These are phyloP conservation scores for Avahi laniger DNA, from an alignment of 2,797 vertebrate species.

Conservation along the genomic window DNA sequence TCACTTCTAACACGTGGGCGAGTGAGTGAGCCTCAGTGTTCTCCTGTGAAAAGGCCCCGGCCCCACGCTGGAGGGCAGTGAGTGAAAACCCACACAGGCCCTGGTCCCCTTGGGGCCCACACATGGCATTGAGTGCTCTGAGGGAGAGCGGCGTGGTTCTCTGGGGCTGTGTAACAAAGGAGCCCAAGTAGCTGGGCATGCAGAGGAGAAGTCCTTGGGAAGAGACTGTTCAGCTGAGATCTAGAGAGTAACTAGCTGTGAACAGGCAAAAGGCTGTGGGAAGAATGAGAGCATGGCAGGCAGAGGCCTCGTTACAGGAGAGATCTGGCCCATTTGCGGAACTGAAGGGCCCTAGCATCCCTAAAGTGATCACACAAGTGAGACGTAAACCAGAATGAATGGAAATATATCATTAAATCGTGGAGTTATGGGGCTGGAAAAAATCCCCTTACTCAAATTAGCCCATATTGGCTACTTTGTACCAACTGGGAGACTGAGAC, in stretches of 20 bases:
- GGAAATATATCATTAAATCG: background rate
- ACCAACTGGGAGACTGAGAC: background rate
- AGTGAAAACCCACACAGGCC: background rate
- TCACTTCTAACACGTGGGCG: background rate
- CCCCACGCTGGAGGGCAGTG: background rate
- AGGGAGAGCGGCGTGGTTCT: background rate
- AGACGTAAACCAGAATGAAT: background rate
- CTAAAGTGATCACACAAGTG: background rate
- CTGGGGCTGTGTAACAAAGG: background rate
- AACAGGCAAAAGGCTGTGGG: background rate
- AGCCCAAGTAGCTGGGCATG: background rate
- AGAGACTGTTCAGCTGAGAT: background rate
- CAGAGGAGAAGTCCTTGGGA: background rate
- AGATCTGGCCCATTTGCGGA: background rate
- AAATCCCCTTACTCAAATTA: background rate
- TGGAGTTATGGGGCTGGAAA: background rate
- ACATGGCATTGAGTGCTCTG: background rate
- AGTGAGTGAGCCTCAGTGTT: background rate
- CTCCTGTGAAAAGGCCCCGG: background rate
- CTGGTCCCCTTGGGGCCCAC: background rate
- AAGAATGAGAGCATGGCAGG: too few species aligned
- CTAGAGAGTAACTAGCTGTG: background rate
- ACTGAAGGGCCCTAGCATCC: background rate
- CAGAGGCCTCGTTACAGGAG: background rate
- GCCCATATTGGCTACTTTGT: background rate